A percentile compares a stretch with the other conserved stretches of the same genome.
These are phyloP conservation scores for Malurus cyaneus DNA, from an alignment of 2,113 vertebrate genomes.

Conservation along the genomic window DNA sequence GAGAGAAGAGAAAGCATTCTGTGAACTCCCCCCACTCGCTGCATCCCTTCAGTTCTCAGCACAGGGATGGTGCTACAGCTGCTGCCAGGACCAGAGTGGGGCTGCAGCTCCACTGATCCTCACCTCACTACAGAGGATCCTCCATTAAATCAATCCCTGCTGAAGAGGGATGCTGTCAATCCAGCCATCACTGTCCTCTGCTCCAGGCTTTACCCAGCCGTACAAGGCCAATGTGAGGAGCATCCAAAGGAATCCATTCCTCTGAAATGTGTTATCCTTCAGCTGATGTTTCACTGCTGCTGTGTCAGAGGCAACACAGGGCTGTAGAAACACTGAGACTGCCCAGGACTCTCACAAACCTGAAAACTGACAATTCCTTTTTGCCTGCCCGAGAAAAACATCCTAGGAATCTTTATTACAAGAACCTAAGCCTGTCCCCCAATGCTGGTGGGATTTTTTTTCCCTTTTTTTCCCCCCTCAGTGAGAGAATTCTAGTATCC, in stretches of 20 bases:
- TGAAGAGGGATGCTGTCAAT: accelerated
- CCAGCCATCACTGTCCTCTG: neutral
- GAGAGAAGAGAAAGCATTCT: conserved; percentile 85
- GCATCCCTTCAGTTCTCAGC: neutral
- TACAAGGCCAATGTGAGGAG: accelerated
- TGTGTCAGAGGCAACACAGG: neutral
- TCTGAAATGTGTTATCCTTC: neutral
- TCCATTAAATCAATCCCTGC: neutral
- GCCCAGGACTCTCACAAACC: neutral
- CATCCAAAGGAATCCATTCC: too few species aligned
- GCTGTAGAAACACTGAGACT: neutral
- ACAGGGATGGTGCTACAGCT: neutral
- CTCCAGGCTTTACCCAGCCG: neutral
- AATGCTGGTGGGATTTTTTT: accelerated
- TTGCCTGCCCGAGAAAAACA: neutral
- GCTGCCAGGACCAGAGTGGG: neutral
- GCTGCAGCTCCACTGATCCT: neutral
- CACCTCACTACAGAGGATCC: accelerated
- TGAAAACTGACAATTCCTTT: neutral
- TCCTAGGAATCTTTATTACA: neutral
- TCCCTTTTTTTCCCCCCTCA: too few species aligned
- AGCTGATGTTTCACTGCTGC: neutral
- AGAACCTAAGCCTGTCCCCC: accelerated
- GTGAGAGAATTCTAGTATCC: neutral
- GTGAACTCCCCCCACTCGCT: conserved; percentile 64